Conservation (phyloP, 2,797 vertebrate genomes). For the Eospalax fontanierii region DNA sequence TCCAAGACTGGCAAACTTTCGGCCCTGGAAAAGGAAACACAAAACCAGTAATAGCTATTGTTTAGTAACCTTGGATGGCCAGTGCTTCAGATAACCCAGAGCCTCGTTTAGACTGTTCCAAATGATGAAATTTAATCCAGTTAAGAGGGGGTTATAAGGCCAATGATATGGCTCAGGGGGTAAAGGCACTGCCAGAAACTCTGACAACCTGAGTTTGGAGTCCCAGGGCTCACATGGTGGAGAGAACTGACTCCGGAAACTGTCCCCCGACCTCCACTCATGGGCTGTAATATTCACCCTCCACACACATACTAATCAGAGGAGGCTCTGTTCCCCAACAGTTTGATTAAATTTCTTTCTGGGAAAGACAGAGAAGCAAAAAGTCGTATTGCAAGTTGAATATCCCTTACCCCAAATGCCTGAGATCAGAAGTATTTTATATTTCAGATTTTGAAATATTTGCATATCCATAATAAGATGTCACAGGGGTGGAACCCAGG, state of each 20-base stretch:
- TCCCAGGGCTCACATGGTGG: neutral
- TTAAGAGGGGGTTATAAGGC: neutral
- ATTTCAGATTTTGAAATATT: neutral
- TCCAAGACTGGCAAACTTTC: neutral
- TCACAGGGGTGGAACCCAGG: neutral
- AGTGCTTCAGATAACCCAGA: neutral
- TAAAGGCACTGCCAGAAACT: neutral
- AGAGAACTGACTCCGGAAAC: neutral
- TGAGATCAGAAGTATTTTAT: neutral
- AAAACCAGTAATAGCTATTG: neutral
- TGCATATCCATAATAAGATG: neutral
- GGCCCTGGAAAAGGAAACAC: slow-evolving; percentile 56
- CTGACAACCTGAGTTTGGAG: neutral
- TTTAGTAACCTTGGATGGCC: neutral
- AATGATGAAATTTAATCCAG: neutral
- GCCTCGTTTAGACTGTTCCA: neutral
- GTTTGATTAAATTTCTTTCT: slow-evolving; percentile 17
- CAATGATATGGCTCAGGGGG: neutral
- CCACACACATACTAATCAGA: neutral
- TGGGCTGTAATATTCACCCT: neutral
- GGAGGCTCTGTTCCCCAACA: neutral
- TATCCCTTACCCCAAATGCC: neutral
- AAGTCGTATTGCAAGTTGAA: neutral
- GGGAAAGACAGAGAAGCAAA: neutral
- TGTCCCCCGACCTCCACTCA: neutral